These are phyloP conservation scores for Leptoteleia sp. DNA, from an alignment of 1,140 invertebrate species.

Conservation along the genomic window DNA sequence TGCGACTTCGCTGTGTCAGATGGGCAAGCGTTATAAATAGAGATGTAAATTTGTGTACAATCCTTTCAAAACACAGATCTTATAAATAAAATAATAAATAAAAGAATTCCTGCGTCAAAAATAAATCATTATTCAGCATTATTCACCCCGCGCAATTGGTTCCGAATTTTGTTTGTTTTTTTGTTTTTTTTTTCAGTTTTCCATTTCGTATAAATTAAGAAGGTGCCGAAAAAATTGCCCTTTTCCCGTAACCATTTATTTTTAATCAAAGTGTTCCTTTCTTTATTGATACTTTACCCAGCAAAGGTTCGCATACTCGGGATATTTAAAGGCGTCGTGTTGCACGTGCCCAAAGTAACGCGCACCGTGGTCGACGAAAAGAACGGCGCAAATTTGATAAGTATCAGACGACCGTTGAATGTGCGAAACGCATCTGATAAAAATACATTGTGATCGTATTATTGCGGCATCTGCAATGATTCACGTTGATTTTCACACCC, in stretches of 20 bases:
- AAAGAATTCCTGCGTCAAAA: constrained; percentile 15
- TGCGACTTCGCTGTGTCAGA: constrained; percentile 44
- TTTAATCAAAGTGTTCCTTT: no score
- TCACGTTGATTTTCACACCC: neutral
- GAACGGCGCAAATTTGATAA: constrained; percentile 15
- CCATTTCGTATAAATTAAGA: no score
- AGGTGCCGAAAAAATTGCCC: no score
- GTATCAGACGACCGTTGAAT: neutral
- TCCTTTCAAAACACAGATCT: constrained; percentile 49
- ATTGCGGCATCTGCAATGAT: constrained; percentile 1
- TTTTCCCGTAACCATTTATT: no score
- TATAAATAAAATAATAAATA: constrained; percentile 50
- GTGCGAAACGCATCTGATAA: neutral
- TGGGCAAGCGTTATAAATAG: constrained; percentile 49
- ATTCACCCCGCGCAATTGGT: no score
- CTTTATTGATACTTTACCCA: no score
- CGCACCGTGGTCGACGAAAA: constrained; percentile 2
- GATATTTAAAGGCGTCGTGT: constrained; percentile 23
- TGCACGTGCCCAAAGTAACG: constrained; percentile 15
- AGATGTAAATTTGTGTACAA: constrained; percentile 53
- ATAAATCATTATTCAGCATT: constrained; percentile 39
- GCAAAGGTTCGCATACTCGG: constrained; percentile 10
- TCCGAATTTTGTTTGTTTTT: no score
- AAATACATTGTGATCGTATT: constrained; percentile 7
- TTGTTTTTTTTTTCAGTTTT: no score